These are phyloP conservation scores for Musca vetustissima DNA, from an alignment of 1,140 invertebrate genomes.

Conservation along the genomic window DNA sequence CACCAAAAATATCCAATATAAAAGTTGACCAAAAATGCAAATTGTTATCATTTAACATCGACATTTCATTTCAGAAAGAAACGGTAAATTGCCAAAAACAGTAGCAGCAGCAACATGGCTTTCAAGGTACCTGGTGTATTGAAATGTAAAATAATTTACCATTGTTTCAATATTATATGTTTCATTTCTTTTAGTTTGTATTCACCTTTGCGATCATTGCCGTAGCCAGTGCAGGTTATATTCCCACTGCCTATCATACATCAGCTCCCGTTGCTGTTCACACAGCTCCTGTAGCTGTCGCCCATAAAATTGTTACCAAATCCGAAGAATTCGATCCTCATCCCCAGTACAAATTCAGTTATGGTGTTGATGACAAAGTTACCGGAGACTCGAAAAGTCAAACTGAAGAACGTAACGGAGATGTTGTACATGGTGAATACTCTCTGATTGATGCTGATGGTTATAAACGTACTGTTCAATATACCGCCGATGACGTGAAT, in stretches of 20 bases:
- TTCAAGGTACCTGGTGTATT: slow-evolving; percentile 44
- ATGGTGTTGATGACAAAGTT: slow-evolving; percentile 58
- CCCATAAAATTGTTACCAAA: slow-evolving; percentile 46
- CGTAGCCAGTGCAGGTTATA: slow-evolving; percentile 35
- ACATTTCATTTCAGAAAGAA: slow-evolving; percentile 44
- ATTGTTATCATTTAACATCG: slow-evolving; percentile 45
- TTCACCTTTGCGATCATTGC: slow-evolving; percentile 32
- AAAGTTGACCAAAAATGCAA: slow-evolving; percentile 34
- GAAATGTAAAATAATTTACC: background rate
- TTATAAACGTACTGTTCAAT: slow-evolving; percentile 52
- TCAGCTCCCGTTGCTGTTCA: slow-evolving; percentile 35
- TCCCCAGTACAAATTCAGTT: slow-evolving; percentile 58
- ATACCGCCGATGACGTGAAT: slow-evolving; percentile 51
- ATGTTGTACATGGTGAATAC: slow-evolving; percentile 57
- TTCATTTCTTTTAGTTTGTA: slow-evolving; percentile 18
- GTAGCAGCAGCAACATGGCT: slow-evolving; percentile 39
- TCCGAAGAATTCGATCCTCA: slow-evolving; percentile 51
- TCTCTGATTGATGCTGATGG: slow-evolving; percentile 54
- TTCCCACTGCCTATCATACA: slow-evolving; percentile 31
- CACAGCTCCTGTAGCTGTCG: slow-evolving; percentile 43
- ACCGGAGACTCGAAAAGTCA: slow-evolving; percentile 63
- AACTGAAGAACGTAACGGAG: slow-evolving; percentile 61
- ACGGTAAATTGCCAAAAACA: background rate
- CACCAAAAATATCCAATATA: slow-evolving; percentile 38
- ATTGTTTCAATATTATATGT: background rate